Evolutionary conservation across 2,888 invertebrate genomes (phyloP), one percentile per base, ranked within the genome.

Genomic region (Noctua janthe): DNA sequence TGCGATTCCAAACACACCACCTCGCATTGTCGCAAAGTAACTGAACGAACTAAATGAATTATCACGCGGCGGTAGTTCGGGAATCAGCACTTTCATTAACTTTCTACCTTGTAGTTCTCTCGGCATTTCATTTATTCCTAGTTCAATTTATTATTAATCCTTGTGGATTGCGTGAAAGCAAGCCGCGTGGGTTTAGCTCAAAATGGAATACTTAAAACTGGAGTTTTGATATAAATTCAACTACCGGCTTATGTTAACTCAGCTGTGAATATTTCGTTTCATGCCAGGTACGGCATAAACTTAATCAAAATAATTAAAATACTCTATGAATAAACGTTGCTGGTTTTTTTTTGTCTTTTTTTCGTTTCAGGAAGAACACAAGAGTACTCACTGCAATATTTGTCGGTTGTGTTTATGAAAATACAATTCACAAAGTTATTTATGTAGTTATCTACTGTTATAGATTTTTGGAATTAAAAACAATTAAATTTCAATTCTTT

Each of bases 401-500:
- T 39, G 39, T 49, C 3, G 13, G 56, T 35, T 47, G 62, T 39
- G 2, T 47, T 54, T 39, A 29, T n/a, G 59, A 1, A 59, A 49
- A 39, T 74, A 1, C 17, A 43, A 56, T 66, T 39, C 10, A 64
- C 35, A 35, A 8, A 35, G 35, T 17, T 43, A 39, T 39, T 20
- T 17, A 35, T 29, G 13, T 39, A 20, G 66, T 2, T 35, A 29
- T 1, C 39, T 43, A 43, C 13, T 66, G 39, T 23, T 15, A 67
- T 54, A 23, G 35, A 47, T 47, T 29, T 8, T 69, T 54, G 56
- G 82, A 87, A 84, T 84, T 76, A 86, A 87, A 88, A 49, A 78
- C 71, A 74, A 43, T 80, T 87, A 82, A 89, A 90, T 92, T 93
- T 93, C 92, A 94, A 94, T 93, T 93, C 90, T 95, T 97, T 97